A percentile compares a stretch with the other conserved stretches of the same genome.
These are phyloP conservation scores for Ochropleura plecta DNA, from an alignment of 2,888 invertebrate genomes.

Conservation along the genomic window DNA sequence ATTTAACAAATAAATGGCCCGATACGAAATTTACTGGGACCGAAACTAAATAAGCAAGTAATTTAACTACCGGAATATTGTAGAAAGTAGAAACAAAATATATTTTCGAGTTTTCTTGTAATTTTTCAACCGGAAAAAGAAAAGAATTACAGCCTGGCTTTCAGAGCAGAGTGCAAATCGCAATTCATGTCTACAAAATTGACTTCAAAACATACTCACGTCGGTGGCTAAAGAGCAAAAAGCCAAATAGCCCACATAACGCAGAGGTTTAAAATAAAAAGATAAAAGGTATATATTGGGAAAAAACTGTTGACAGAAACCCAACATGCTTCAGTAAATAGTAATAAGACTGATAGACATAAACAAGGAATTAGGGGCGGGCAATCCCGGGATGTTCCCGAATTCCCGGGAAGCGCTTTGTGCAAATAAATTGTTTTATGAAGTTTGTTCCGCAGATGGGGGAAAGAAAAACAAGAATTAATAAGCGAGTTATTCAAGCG, in stretches of 20 bases:
- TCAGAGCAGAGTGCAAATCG: slow-evolving; percentile 42
- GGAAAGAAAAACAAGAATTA: slow-evolving; percentile 56
- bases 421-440: slow-evolving; percentile 60
- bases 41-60: slow-evolving; percentile 23
- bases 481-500: slow-evolving; percentile 44
- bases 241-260: slow-evolving; percentile 9
- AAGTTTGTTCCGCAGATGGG: slow-evolving; percentile 41
- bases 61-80: slow-evolving; percentile 8
- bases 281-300: slow-evolving; percentile 4
- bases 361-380: slow-evolving; percentile 48
- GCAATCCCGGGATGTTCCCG: slow-evolving; percentile 15
- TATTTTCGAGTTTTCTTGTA: slow-evolving; percentile 1
- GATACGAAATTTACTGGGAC: slow-evolving; percentile 35
- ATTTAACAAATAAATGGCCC: slow-evolving; percentile 47
- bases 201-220: slow-evolving; percentile 4
- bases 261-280: background rate
- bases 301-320: slow-evolving; percentile 29
- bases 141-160: slow-evolving; percentile 23
- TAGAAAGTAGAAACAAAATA: slow-evolving; percentile 9
- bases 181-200: slow-evolving; percentile 23
- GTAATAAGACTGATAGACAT: slow-evolving; percentile 50
- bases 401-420: slow-evolving; percentile 44
- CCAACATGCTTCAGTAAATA: slow-evolving; percentile 53
- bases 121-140: background rate
- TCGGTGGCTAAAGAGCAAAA: background rate